A percentile compares a stretch with the other conserved stretches of the same genome.
Evolutionary conservation across 2,113 vertebrate genomes (phyloP).

Genomic region (Alexandromys fortis): DNA sequence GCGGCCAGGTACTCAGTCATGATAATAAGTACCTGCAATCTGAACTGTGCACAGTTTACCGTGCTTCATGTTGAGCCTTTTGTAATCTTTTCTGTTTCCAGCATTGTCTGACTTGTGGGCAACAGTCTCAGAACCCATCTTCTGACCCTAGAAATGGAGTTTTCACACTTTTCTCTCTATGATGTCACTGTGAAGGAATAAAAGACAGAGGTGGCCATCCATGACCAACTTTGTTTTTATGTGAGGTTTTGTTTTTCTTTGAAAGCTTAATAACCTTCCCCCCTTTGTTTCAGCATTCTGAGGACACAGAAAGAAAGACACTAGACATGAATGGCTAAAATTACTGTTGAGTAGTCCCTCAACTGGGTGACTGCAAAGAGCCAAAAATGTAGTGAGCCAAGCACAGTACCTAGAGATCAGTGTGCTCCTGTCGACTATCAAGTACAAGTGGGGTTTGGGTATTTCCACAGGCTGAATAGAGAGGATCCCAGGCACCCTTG

Average conservation of each 20-base stretch:
- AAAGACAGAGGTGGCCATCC: background rate
- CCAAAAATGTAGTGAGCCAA: background rate
- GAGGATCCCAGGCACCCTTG: background rate
- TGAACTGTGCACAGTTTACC: background rate
- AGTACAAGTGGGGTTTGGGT: background rate
- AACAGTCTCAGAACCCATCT: background rate
- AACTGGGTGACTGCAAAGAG: background rate
- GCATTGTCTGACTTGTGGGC: background rate
- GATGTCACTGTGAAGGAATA: background rate
- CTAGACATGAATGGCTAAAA: background rate
- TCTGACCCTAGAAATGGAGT: conserved; percentile 16
- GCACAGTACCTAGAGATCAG: background rate
- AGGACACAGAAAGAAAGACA: background rate
- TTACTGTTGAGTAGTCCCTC: background rate
- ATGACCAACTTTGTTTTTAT: background rate
- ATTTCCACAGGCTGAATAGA: background rate
- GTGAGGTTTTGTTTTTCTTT: background rate
- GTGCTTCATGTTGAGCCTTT: background rate
- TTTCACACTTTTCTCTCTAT: background rate
- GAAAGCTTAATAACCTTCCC: background rate
- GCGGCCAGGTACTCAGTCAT: background rate
- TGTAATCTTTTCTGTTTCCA: background rate
- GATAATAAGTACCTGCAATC: background rate
- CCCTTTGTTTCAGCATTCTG: background rate
- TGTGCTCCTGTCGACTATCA: background rate